Evolutionary conservation across 23 tunicate genomes (phyloP).

Genomic region (Diplosoma virens): DNA sequence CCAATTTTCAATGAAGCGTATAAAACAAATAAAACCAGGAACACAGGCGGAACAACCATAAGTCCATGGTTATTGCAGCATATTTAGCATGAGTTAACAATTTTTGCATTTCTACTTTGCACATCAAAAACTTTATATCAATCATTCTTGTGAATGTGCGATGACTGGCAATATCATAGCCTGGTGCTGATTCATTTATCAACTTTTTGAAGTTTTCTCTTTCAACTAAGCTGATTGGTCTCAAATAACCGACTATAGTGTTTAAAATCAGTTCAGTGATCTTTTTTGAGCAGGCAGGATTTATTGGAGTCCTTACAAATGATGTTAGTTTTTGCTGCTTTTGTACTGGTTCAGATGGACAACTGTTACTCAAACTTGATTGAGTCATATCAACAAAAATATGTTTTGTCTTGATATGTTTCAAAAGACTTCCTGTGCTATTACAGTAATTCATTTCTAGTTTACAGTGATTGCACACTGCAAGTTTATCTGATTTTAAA

Average conservation of each 20-base stretch:
- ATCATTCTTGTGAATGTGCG: conserved; percentile 14
- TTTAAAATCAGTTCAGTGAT: no score
- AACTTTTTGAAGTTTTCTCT: conserved; percentile 23
- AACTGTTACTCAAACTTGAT: not conserved
- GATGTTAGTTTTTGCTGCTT: no score
- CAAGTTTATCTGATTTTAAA: conserved; percentile 9
- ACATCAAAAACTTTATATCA: not conserved
- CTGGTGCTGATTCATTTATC: not conserved
- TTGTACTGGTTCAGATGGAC: not conserved
- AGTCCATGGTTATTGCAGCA: conserved; percentile 7
- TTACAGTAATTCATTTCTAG: conserved; percentile 12
- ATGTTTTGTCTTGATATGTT: conserved; percentile 18
- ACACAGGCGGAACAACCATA: no score
- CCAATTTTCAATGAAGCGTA: no score
- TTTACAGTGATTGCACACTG: conserved; percentile 17
- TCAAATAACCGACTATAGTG: no score
- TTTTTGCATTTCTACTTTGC: not conserved
- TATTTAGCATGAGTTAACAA: conserved; percentile 17
- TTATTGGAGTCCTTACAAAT: conserved; percentile 8
- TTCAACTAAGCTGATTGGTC: no score
- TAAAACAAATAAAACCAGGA: no score
- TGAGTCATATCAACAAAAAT: not conserved
- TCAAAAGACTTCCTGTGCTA: no score
- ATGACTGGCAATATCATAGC: conserved; percentile 10
- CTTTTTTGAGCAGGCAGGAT: conserved; percentile 19